Percentiles rank a stretch among this genome's conserved stretches.
Evolutionary conservation across 2,888 invertebrate genomes (phyloP).

Genomic region (Leuctra nigra): DNA sequence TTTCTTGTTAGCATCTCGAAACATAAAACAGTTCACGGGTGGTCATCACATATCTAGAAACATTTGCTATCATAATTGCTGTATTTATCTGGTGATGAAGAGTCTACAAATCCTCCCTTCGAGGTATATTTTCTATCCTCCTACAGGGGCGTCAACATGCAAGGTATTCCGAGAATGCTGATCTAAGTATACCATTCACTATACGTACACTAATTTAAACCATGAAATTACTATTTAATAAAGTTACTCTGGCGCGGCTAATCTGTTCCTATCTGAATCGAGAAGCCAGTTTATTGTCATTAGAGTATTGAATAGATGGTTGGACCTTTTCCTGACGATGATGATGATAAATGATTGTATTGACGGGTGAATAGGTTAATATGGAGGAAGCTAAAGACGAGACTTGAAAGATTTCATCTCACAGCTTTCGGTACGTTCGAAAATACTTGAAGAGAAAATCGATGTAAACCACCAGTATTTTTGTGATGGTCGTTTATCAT

Average conservation of each 20-base stretch:
- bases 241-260: neutral
- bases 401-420: no score
- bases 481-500: no score
- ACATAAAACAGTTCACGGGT: no score
- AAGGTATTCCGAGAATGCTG: conserved; percentile 1
- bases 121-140: neutral
- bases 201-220: neutral
- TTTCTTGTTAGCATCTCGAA: no score
- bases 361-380: neutral
- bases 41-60: no score
- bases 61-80: no score
- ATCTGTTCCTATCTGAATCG: conserved; percentile 3
- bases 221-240: conserved; percentile 7
- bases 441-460: no score
- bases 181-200: no score
- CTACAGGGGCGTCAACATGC: no score
- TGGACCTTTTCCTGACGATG: neutral
- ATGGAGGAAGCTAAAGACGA: neutral
- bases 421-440: no score
- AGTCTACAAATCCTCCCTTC: neutral
- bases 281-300: conserved; percentile 6
- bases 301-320: neutral
- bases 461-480: no score
- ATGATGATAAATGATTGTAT: conserved; percentile 6
- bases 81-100: no score